phyloP scores from a whole-genome alignment of 2,113 vertebrate species.

The Pitta sordida region DNA sequence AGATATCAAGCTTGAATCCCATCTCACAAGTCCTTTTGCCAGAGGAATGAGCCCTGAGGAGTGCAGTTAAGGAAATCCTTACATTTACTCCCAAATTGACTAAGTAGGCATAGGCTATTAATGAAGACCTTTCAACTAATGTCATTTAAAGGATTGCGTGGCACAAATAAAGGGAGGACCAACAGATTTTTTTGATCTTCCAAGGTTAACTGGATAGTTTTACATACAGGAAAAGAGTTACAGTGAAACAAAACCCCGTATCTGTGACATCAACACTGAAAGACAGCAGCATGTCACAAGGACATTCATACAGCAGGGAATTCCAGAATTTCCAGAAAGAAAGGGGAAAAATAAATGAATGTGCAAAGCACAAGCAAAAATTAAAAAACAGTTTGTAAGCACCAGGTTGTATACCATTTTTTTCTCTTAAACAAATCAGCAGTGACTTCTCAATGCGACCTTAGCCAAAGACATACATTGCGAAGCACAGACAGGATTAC shows the following conservation, averaged over 20 bases:
- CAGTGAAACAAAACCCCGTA: not conserved
- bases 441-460: not conserved
- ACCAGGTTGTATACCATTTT: not conserved
- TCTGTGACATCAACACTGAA: not conserved
- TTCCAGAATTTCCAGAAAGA: not conserved
- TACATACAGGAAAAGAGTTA: not conserved
- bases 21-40: not conserved
- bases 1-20: not conserved
- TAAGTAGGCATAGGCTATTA: not conserved
- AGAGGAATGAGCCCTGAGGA: not conserved
- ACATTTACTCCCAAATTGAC: not conserved
- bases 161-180: not conserved
- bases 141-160: not conserved
- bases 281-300: not conserved
- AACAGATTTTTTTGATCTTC: not conserved
- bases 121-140: not conserved
- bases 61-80: not conserved
- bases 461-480: not conserved
- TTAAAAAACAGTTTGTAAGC: not conserved
- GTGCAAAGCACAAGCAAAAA: not conserved
- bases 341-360: not conserved
- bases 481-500: not conserved
- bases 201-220: not conserved
- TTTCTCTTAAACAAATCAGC: not conserved
- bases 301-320: not conserved